Evolutionary conservation across 2,113 vertebrate genomes (phyloP).

Genomic region (Misgurnus anguillicaudatus): DNA sequence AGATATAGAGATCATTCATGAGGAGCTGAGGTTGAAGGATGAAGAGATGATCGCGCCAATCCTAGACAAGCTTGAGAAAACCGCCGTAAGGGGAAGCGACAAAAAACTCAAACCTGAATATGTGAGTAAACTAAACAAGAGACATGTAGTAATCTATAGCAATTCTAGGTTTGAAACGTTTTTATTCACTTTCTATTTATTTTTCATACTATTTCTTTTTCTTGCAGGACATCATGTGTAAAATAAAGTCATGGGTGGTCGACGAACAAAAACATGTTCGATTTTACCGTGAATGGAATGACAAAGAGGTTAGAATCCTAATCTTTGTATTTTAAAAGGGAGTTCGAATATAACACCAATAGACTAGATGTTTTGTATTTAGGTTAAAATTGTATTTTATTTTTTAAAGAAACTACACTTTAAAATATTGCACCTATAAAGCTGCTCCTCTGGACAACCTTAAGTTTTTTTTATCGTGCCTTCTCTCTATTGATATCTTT

Average conservation of each 20-base stretch:
- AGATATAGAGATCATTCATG: conserved; percentile 88
- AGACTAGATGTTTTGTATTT: neutral
- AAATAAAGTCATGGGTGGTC: conserved; percentile 92
- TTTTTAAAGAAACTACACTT: no score
- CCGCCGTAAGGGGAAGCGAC: conserved; percentile 92
- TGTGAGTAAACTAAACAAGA: conserved; percentile 78
- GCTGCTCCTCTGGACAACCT: no score
- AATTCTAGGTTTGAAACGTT: no score
- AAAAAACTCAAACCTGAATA: conserved; percentile 99
- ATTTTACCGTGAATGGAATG: conserved; percentile 95
- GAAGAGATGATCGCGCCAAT: conserved; percentile 89
- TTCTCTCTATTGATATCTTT: no score
- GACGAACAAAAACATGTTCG: conserved; percentile 95
- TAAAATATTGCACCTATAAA: no score
- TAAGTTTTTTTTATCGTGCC: no score
- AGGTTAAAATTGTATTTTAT: neutral
- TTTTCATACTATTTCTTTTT: conserved; percentile 57
- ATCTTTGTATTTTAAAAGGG: neutral
- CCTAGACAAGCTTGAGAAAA: conserved; percentile 95
- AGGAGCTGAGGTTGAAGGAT: conserved; percentile 96
- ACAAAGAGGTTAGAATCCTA: conserved; percentile 87
- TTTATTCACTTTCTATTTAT: conserved; percentile 54
- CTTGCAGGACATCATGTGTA: conserved; percentile 92
- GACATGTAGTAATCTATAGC: no score
- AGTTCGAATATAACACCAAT: neutral